phyloP scores from a whole-genome alignment of 2,113 vertebrate genomes.

The Cepphus grylle region DNA sequence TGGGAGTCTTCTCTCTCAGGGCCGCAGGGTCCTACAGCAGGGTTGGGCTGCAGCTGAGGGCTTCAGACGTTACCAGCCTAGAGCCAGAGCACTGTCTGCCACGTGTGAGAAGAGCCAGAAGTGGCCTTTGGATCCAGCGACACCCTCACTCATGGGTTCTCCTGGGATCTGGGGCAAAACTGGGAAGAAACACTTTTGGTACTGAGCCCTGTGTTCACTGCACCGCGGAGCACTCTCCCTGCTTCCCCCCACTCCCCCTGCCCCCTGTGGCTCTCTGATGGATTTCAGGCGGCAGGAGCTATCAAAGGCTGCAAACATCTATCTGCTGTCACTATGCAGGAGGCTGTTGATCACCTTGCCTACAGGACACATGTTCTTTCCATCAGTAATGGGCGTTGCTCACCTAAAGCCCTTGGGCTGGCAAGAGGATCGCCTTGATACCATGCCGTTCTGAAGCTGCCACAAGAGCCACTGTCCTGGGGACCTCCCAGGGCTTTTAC shows the following conservation, averaged over 20 bases:
- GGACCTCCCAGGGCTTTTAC: neutral
- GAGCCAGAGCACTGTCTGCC: neutral
- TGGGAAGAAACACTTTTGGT: neutral
- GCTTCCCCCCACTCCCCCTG: neutral
- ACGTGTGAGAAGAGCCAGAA: neutral
- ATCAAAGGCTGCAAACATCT: neutral
- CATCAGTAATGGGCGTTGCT: neutral
- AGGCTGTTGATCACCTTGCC: neutral
- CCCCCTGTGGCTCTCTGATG: neutral
- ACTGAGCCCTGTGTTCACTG: neutral
- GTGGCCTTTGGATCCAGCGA: neutral
- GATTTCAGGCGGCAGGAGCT: neutral
- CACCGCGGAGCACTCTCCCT: rapidly evolving
- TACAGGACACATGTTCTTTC: neutral
- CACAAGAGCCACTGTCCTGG: neutral
- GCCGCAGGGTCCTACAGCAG: neutral
- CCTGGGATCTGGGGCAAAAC: neutral
- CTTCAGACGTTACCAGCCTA: neutral
- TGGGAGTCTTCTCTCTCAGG: neutral
- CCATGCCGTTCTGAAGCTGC: neutral
- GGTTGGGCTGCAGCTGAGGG: neutral
- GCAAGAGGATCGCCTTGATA: neutral
- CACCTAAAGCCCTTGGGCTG: neutral
- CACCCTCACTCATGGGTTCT: neutral
- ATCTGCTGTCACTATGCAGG: neutral